Percentiles rank a stretch among this genome's conserved stretches.
Conservation (phyloP, 2,888 invertebrate species). For the Lithosia quadra region DNA sequence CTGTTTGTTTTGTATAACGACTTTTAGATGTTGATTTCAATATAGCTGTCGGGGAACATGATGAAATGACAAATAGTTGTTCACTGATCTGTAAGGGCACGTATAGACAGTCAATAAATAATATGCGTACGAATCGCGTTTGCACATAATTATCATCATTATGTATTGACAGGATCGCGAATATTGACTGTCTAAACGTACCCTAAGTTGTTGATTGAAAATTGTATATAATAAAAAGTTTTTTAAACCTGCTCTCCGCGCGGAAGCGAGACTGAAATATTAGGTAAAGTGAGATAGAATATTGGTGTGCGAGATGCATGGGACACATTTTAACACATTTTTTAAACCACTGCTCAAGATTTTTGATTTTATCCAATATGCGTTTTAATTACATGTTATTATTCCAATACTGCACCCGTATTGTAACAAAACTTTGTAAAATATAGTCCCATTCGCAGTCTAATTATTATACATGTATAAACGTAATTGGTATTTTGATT, state of each 20-base stretch:
- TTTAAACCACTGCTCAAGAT: not conserved
- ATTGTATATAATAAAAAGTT: constrained; percentile 4
- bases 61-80: not conserved
- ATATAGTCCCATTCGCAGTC: constrained; percentile 22
- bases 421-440: not conserved
- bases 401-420: constrained; percentile 11
- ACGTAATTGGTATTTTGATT: constrained; percentile 55
- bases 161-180: no score
- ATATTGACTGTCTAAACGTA: no score
- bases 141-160: no score
- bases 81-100: not conserved
- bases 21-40: not conserved
- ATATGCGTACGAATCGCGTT: no score
- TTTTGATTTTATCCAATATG: not conserved
- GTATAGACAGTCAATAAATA: no score
- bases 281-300: constrained; percentile 17
- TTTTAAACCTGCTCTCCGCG: constrained; percentile 15
- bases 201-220: not conserved
- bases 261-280: constrained; percentile 18
- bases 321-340: not conserved
- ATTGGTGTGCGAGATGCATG: constrained; percentile 14
- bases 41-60: not conserved
- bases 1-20: constrained; percentile 1
- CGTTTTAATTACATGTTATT: constrained; percentile 20
- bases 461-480: constrained; percentile 36